These are phyloP conservation scores for Sminthurides aquaticus DNA, from an alignment of 2,888 invertebrate genomes.

Conservation along the genomic window DNA sequence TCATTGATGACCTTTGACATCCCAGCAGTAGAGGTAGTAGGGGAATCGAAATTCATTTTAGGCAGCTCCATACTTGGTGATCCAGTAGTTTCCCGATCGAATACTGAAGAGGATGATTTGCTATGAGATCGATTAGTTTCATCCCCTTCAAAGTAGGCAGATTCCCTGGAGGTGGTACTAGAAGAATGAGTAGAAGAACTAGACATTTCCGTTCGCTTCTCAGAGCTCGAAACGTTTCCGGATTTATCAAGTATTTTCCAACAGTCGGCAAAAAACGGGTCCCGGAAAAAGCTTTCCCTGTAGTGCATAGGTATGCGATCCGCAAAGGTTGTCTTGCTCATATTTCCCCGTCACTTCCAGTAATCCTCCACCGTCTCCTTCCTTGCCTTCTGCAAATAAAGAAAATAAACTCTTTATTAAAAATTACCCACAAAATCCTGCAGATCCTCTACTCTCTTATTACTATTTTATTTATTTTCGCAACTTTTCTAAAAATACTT, in stretches of 20 bases:
- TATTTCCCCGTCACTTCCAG: not conserved
- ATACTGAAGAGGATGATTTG: not conserved
- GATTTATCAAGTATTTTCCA: conserved; percentile 17
- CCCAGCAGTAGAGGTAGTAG: not conserved
- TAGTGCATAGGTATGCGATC: conserved; percentile 21
- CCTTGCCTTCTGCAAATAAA: too few species aligned
- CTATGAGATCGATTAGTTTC: not conserved
- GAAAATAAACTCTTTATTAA: too few species aligned
- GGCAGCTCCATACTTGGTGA: not conserved
- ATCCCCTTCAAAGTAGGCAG: conserved; percentile 1
- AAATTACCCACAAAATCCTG: too few species aligned
- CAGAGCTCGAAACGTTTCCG: not conserved
- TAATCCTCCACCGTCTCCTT: too few species aligned
- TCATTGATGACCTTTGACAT: conserved; percentile 18
- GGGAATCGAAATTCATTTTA: not conserved
- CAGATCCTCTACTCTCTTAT: too few species aligned
- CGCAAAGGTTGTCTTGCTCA: conserved; percentile 7
- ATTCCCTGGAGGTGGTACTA: not conserved
- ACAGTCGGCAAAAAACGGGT: conserved; percentile 19
- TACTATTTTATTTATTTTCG: too few species aligned
- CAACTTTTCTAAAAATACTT: too few species aligned
- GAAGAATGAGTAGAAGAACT: not conserved
- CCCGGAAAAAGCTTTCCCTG: conserved; percentile 16
- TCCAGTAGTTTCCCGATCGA: not conserved
- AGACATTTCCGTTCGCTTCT: conserved; percentile 11